These are phyloP conservation scores for Melanotaenia nigrans DNA, from an alignment of 2,797 vertebrate genomes.

Conservation along the genomic window DNA sequence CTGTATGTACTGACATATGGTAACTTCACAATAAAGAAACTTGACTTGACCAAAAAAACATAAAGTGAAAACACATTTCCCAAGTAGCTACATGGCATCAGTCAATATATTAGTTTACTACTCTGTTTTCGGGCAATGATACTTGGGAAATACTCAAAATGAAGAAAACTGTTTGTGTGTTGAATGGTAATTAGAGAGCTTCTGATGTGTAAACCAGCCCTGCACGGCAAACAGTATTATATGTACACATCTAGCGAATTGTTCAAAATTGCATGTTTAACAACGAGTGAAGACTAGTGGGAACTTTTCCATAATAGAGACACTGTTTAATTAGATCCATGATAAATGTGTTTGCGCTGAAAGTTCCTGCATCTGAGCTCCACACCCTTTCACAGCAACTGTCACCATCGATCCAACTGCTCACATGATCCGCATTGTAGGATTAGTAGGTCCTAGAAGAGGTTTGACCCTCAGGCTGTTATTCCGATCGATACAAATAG, in stretches of 20 bases:
- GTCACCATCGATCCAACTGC: slow-evolving; percentile 12
- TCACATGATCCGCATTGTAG: slow-evolving; percentile 44
- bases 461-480: slow-evolving; percentile 58
- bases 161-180: no score
- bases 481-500: slow-evolving; percentile 57
- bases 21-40: no score
- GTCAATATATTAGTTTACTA: no score
- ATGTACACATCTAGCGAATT: neutral
- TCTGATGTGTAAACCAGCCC: neutral
- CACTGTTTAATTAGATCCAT: slow-evolving; percentile 14
- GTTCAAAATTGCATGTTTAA: neutral
- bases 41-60: no score
- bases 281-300: no score
- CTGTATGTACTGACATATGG: no score
- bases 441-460: slow-evolving; percentile 54
- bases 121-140: no score
- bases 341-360: neutral
- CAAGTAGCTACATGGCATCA: no score
- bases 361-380: slow-evolving; percentile 4
- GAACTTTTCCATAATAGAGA: slow-evolving; percentile 5
- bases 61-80: no score
- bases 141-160: no score
- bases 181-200: no score
- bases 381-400: slow-evolving; percentile 6
- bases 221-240: neutral